Base-by-base conservation (phyloP, 2,113 vertebrate genomes). In the Euleptes europaea region DNA sequence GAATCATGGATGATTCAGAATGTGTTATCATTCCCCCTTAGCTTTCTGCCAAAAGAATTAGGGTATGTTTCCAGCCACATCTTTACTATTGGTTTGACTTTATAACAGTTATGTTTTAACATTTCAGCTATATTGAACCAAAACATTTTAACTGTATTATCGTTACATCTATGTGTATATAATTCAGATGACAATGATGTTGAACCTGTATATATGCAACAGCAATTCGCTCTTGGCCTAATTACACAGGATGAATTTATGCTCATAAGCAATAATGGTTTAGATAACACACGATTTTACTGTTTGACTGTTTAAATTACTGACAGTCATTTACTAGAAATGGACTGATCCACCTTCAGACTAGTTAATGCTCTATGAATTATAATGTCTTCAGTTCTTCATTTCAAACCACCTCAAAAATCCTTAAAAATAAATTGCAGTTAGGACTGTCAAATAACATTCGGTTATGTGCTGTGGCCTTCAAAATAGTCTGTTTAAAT, bases 51-150 rank as follows among this genome's bases (percentile, higher is more conserved):
- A 94, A 93, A 92, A 91, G 86, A 96, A 95, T 95, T 73, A 83
- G 88, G 93, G 92, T 90, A 85, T 90, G 94, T 94, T 96, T 96
- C 95, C 96, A 95, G 92, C 94, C 94, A 84, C 94, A 94, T 85
- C 78, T 74, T 11, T 1, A 0, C 88, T 93, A 88, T 92, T 86
- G 92, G 93, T 93, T 70, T 57, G 0, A 73, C 28, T 51, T 86
- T 67, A 10, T 26, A 33, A 38, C 40, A 78, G 54, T 40, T 84
- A 87, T 89, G 86, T 44, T 6, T 9, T n/a, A 78, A n/a, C 3
- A 49, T 84, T 67, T 86, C 88, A 26, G 35, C 26, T 5, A 0
- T 1, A 3, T 78, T 74, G 71, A 40, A 81, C 84, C 54, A 88
- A 44, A 35, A 67, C 0, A 12, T 49, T 77, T 88, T 60, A 63